These are phyloP conservation scores for Sipha maydis DNA, from an alignment of 2,888 invertebrate species.

Conservation along the genomic window DNA sequence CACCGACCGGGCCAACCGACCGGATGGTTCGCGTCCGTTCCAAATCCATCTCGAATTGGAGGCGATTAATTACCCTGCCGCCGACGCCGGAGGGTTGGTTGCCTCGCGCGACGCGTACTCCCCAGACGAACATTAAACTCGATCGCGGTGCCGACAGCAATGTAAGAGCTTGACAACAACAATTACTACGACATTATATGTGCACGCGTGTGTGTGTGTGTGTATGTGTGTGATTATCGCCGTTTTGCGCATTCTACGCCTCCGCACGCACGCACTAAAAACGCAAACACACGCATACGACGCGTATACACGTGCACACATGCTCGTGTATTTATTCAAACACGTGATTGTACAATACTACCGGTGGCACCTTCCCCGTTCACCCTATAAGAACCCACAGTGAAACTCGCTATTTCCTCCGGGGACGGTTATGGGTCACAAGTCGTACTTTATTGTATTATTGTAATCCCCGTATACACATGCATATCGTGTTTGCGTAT, in stretches of 20 bases:
- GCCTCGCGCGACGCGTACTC: not conserved
- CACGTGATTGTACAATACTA: not conserved
- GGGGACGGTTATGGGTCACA: not conserved
- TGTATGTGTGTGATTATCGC: not conserved
- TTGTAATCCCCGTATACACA: not conserved
- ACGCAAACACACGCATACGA: not conserved
- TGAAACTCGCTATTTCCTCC: not conserved
- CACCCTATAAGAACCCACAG: not conserved
- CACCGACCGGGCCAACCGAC: too few species aligned
- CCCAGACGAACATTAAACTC: slow-evolving; percentile 21
- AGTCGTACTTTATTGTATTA: not conserved
- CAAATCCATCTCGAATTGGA: not conserved
- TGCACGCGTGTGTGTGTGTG: too few species aligned
- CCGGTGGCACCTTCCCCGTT: not conserved
- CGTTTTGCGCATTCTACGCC: not conserved
- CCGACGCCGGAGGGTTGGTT: not conserved
- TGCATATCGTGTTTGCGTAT: too few species aligned
- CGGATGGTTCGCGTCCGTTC: not conserved
- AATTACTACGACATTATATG: not conserved
- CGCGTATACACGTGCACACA: too few species aligned
- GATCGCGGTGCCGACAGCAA: not conserved
- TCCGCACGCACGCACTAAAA: not conserved
- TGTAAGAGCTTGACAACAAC: slow-evolving; percentile 1
- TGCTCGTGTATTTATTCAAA: not conserved
- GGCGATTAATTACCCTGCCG: not conserved